Evolutionary conservation across 2,797 vertebrate genomes (phyloP), one percentile per base, ranked within the genome.

Genomic region (Nannoperca obscura): DNA sequence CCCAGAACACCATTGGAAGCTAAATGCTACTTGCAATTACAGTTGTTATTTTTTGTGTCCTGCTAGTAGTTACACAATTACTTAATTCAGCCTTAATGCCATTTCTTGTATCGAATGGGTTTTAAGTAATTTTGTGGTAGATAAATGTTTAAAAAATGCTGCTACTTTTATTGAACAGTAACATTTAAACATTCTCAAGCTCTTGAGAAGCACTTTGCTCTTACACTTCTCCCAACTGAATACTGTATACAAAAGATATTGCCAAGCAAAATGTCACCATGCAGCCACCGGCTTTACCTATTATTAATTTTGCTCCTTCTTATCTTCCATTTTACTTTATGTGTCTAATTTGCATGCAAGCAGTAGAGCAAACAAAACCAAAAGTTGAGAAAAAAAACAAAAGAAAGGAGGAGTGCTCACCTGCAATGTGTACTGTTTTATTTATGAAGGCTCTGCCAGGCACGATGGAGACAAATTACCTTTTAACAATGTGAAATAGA

Each of bases 401-500:
- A 64, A 75, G 61, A 82, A 80, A 80, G 55, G 10, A 71, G 66
- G 54, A 81, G 75, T 82, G 60, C 82, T 93, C 86, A 94, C 93
- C 95, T 95, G 93, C 90, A 91, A 88, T 90, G 81, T 89, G 91
- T 74, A 77, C 90, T 94, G 92, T 92, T 95, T 95, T 94, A 95
- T 96, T 95, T 95, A 95, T 95, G 93, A 95, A 95, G 87, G 83
- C 90, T 91, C 88, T 92, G 93, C 88, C 88, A 86, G 91, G 86
- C 88, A 76, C 86, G 85, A 95, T 94, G 92, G 93, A 95, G 94
- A 96, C 94, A 95, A 95, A 96, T 96, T 92, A 94, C 93, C 94
- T 95, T 95, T 95, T 95, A 95, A 95, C 94, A 95, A 95, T 93
- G 93, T 92, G 93, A 94, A 95, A 95, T 95, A 94, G 95, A 95